Evolutionary conservation across 2,113 vertebrate species (phyloP).

Genomic region (Aplodontia rufa): DNA sequence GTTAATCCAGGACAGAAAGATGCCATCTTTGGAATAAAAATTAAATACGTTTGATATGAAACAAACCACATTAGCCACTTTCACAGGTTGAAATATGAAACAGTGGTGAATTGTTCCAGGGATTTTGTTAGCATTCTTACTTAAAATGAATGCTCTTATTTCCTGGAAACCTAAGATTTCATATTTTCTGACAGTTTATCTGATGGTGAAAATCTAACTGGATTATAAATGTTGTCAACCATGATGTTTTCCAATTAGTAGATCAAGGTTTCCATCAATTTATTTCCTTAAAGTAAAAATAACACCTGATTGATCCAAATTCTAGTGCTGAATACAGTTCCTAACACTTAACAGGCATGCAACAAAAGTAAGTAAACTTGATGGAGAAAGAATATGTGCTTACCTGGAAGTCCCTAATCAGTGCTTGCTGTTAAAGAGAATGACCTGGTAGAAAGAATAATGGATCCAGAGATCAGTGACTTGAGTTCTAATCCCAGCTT

Average conservation of each 20-base stretch:
- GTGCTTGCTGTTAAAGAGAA: not conserved
- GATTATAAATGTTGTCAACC: not conserved
- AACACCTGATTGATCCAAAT: not conserved
- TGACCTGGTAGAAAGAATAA: not conserved
- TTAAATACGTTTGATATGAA: conserved; percentile 8
- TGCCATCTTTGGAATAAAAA: conserved; percentile 47
- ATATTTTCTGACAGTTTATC: not conserved
- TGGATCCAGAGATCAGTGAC: not conserved
- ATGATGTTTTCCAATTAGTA: not conserved
- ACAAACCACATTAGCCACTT: not conserved
- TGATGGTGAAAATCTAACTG: not conserved
- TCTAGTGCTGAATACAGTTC: not conserved
- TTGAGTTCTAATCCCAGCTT: not conserved
- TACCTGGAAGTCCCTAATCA: not conserved
- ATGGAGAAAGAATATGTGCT: not conserved
- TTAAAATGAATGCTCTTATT: conserved; percentile 22
- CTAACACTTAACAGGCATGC: not conserved
- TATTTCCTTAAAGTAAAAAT: not conserved
- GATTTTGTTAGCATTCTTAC: not conserved
- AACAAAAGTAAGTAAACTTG: not conserved
- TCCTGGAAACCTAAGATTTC: conserved; percentile 42
- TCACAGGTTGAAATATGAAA: conserved; percentile 49
- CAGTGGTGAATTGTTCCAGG: not conserved
- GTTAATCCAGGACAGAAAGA: conserved; percentile 36
- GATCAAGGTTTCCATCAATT: not conserved